Conservation (phyloP, 1,140 invertebrate species). For the Campoletis sonorensis region DNA sequence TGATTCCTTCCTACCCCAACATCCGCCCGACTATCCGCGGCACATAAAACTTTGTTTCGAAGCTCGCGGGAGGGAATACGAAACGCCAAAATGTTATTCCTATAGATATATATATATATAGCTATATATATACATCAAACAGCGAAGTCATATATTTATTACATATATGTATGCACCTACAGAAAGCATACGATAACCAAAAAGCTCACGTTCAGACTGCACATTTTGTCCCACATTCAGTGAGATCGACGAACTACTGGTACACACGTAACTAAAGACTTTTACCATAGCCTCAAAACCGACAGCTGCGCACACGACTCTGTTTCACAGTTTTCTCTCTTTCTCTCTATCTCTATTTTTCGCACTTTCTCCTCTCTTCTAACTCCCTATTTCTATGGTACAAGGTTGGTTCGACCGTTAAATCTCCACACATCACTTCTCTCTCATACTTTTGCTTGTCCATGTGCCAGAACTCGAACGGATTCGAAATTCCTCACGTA, state of each 20-base stretch:
- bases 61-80: slow-evolving; percentile 15
- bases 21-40: background rate
- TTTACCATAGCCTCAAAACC: background rate
- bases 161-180: background rate
- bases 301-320: background rate
- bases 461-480: background rate
- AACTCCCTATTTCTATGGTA: background rate
- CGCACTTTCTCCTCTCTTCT: background rate
- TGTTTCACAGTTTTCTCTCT: background rate
- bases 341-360: background rate
- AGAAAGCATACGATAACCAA: background rate
- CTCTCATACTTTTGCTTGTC: background rate
- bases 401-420: slow-evolving; percentile 6
- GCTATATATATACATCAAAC: background rate
- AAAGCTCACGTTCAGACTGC: slow-evolving; percentile 10
- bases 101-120: slow-evolving; percentile 1
- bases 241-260: slow-evolving; percentile 19
- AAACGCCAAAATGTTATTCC: background rate
- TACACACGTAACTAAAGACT: slow-evolving; percentile 37
- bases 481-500: slow-evolving; percentile 3
- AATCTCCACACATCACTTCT: slow-evolving; percentile 3
- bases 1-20: background rate
- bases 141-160: background rate
- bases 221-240: background rate
- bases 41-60: slow-evolving; percentile 20